These are phyloP conservation scores for Calephelis nemesis DNA, from an alignment of 1,140 invertebrate species.

Conservation along the genomic window DNA sequence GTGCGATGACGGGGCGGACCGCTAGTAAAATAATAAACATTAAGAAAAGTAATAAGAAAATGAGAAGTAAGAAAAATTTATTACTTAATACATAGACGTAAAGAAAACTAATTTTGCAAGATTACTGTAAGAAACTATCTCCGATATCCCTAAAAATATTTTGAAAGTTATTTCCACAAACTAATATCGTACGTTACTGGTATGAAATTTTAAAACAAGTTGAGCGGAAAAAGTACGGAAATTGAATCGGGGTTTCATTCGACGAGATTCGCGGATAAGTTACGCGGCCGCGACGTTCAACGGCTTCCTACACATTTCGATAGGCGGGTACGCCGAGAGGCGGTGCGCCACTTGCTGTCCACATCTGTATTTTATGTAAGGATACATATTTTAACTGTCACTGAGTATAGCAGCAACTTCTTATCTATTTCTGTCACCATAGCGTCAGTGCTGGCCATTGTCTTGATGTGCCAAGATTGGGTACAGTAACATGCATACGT, in stretches of 20 bases:
- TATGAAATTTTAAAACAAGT: conserved; percentile 25
- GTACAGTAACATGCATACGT: no score
- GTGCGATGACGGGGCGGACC: no score
- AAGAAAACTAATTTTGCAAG: conserved; percentile 4
- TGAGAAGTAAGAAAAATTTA: not conserved
- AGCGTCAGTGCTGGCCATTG: no score
- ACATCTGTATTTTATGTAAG: no score
- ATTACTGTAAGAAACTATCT: not conserved
- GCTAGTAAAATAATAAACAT: no score
- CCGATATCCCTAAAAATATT: conserved; percentile 3
- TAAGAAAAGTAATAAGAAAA: not conserved
- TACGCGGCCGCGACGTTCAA: conserved; percentile 12
- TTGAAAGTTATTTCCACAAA: conserved; percentile 15
- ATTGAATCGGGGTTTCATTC: conserved; percentile 42
- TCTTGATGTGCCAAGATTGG: no score
- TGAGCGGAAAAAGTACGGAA: conserved; percentile 42
- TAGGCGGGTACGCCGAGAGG: conserved; percentile 1
- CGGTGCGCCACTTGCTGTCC: not conserved
- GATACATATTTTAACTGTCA: no score
- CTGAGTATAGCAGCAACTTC: no score
- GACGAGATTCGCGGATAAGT: conserved; percentile 42
- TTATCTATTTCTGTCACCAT: no score
- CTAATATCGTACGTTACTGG: conserved; percentile 13
- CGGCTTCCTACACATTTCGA: conserved; percentile 17
- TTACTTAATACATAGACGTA: not conserved